These are phyloP conservation scores for Ricordea florida DNA, from an alignment of 92 coral and sea anemone species.

Conservation along the genomic window DNA sequence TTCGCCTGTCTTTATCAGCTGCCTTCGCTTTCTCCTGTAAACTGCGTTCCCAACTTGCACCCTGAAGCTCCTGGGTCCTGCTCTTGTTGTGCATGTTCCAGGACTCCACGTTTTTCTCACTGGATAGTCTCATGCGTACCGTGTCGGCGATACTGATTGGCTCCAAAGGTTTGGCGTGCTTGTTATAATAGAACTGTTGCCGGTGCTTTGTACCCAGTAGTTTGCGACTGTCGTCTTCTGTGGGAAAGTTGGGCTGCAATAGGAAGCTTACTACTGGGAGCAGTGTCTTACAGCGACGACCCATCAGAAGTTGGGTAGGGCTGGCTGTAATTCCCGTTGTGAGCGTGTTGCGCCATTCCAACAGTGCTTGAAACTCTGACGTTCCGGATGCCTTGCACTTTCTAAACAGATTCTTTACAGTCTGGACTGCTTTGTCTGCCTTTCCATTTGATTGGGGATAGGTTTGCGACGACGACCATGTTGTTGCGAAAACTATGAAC, in stretches of 20 bases:
- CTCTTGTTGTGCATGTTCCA: too few relatives aligned
- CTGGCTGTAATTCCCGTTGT: constrained; percentile 26
- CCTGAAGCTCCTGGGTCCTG: too few relatives aligned
- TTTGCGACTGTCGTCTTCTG: constrained; percentile 26
- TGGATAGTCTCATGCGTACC: too few relatives aligned
- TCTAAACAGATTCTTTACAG: constrained; percentile 23
- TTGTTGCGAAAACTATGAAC: constrained; percentile 21
- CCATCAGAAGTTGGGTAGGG: constrained; percentile 44
- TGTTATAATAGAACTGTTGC: constrained; percentile 25
- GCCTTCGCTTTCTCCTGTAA: too few relatives aligned
- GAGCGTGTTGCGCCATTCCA: constrained; percentile 40
- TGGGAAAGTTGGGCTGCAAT: neutral
- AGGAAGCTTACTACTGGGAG: constrained; percentile 31
- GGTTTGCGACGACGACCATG: constrained; percentile 35
- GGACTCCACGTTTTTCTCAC: too few relatives aligned
- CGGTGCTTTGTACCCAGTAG: constrained; percentile 23
- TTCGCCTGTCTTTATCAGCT: too few relatives aligned
- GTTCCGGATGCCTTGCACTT: constrained; percentile 40
- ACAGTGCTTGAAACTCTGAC: constrained; percentile 25
- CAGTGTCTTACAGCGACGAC: constrained; percentile 35
- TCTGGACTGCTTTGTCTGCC: constrained; percentile 38
- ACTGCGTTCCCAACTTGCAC: too few relatives aligned
- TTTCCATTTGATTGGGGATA: constrained; percentile 41
- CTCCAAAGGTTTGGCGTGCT: too few relatives aligned
- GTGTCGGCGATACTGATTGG: too few relatives aligned